Evolutionary conservation across 2,888 invertebrate genomes (phyloP).

Genomic region (Melitaea athalia): DNA sequence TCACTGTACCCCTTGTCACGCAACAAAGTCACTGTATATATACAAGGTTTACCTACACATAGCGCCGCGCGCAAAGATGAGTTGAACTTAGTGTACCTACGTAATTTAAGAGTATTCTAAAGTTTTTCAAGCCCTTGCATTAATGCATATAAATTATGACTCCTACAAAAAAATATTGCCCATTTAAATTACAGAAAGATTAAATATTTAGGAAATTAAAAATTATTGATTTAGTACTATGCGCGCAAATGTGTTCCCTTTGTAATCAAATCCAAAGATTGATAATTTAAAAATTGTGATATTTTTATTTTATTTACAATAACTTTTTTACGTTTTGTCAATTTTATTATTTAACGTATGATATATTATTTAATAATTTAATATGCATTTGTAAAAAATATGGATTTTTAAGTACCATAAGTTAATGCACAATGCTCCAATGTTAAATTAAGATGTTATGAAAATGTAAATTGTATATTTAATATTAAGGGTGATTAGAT

Average conservation of each 20-base stretch:
- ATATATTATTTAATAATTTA: neutral
- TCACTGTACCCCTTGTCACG: no score
- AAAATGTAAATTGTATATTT: constrained; percentile 14
- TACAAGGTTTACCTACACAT: no score
- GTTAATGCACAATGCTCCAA: constrained; percentile 39
- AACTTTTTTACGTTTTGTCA: neutral
- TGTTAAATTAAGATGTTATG: constrained; percentile 15
- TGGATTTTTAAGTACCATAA: constrained; percentile 24
- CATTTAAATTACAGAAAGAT: neutral
- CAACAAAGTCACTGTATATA: no score
- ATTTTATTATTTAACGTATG: neutral
- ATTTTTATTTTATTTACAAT: constrained; percentile 33
- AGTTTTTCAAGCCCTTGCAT: no score
- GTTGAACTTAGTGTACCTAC: no score
- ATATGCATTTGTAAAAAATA: constrained; percentile 12
- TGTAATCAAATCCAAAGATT: constrained; percentile 39
- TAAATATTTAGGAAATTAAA: neutral
- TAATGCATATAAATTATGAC: no score
- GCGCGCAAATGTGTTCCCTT: constrained; percentile 2
- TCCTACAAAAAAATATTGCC: no score
- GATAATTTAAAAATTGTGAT: constrained; percentile 39
- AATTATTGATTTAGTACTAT: neutral
- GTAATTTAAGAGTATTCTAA: no score
- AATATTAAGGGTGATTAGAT: neutral
- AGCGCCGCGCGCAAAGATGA: no score